Base-by-base conservation (phyloP, 2,888 invertebrate species). In the Petrolisthes cinctipes region DNA sequence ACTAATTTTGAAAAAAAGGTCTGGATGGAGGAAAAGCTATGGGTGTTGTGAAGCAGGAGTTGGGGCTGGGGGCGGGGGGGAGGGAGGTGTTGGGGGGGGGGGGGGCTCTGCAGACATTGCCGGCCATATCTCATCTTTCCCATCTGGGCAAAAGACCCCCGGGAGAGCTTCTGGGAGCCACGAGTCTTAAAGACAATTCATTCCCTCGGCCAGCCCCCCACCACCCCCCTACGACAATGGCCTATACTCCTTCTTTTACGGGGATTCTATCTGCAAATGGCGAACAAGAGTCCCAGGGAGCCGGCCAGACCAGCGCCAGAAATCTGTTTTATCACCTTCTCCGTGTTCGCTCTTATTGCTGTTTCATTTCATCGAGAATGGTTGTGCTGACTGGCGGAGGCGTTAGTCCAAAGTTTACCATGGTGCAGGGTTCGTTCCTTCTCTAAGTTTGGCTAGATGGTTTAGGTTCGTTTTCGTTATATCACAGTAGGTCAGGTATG, bases 111-210 rank as follows among this genome's bases (percentile, higher is more conserved):
- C n/a, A 73, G 86, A 82, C 61, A 78, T 83, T 78, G 79, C 83
- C 78, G 20, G 17, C 83, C 83, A 82, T 86, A 86, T 82, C 66
- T 86, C 86, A 86, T 86, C 79, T 86, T 83, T 79, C 81, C 83
- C 79, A 82, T 86, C 73, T 83, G 79, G 83, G 51, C 79, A 82
- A 83, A 86, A 86, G 53, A 86, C 83, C 83, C 83, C 76, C 86
- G 66, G 11, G 86, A 83, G 83, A 83, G 79, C 9, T 75, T 61
- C 68, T 68, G 83, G 83, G 61, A 83, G 75, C 73, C 73, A 11
- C 6, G 75, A 86, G 81, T 82, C 79, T 79, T 86, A 83, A 86
- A 86, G 86, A 86, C 86, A 86, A 86, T 86, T 86, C 86, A 86
- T 86, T 86, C 86, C 66, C 78, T 83, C 57, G 37, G 71, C 71